phyloP scores from a whole-genome alignment of 2,888 invertebrate genomes.

The Noctua comes region DNA sequence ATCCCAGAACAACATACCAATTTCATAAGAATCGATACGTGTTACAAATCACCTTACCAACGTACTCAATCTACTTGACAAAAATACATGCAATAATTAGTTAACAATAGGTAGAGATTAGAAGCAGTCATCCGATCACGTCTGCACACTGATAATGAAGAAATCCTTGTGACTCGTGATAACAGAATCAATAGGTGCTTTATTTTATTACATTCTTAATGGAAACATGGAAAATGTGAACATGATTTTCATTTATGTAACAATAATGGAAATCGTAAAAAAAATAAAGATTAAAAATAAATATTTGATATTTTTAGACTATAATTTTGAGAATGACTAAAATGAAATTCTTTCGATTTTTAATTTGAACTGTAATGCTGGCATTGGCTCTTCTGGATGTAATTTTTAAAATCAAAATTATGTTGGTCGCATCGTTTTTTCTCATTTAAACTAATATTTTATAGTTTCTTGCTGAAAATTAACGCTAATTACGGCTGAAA shows the following conservation, averaged over 20 bases:
- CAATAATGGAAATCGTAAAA: conserved; percentile 11
- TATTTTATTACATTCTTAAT: conserved; percentile 67
- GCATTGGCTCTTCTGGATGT: not conserved
- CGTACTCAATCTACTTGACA: conserved; percentile 50
- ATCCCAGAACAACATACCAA: not conserved
- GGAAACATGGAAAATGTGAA: conserved; percentile 49
- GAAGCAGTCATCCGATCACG: conserved; percentile 75
- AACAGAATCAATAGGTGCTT: conserved; percentile 72
- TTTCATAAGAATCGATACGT: conserved; percentile 53
- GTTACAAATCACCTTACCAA: conserved; percentile 51
- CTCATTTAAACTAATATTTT: not conserved
- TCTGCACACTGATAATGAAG: conserved; percentile 77
- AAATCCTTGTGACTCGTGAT: conserved; percentile 76
- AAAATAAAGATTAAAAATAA: not conserved
- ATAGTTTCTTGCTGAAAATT: not conserved
- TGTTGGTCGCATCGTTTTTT: not conserved
- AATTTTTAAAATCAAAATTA: conserved; percentile 11
- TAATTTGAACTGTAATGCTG: not conserved
- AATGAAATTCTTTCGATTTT: not conserved
- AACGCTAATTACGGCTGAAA: conserved; percentile 22
- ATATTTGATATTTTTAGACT: not conserved
- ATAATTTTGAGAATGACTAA: conserved; percentile 27
- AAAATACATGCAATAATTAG: conserved; percentile 62
- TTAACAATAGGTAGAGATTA: conserved; percentile 67
- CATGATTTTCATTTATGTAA: conserved; percentile 47